A percentile compares a stretch with the other conserved stretches of the same genome.
These are phyloP conservation scores for Octonoba sinensis DNA, from an alignment of 2,888 invertebrate genomes.

Conservation along the genomic window DNA sequence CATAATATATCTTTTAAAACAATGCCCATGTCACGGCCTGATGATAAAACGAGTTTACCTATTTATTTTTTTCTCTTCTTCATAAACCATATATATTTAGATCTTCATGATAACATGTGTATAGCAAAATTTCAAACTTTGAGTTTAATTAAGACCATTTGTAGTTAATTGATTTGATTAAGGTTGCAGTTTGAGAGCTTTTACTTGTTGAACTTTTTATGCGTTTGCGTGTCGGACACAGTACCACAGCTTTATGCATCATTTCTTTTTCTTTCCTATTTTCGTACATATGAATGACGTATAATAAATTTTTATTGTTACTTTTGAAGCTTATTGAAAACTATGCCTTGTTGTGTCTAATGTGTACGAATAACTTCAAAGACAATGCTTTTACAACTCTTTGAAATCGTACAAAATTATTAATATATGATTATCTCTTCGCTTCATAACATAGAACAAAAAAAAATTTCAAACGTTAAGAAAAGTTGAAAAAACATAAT, in stretches of 20 bases:
- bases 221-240: background rate
- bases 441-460: too few relatives aligned
- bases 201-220: background rate
- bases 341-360: too few relatives aligned
- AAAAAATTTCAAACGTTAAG: too few relatives aligned
- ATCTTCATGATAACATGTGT: background rate
- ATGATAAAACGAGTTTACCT: constrained; percentile 32
- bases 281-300: too few relatives aligned
- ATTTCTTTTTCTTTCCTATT: background rate
- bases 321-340: too few relatives aligned
- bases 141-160: background rate
- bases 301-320: too few relatives aligned
- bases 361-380: too few relatives aligned
- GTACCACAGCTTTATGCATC: background rate
- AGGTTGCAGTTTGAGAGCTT: constrained; percentile 22
- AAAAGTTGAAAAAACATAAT: too few relatives aligned
- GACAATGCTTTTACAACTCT: too few relatives aligned
- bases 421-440: too few relatives aligned
- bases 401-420: too few relatives aligned
- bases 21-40: constrained; percentile 50
- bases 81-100: constrained; percentile 1
- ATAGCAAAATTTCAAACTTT: background rate
- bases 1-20: constrained; percentile 41
- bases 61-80: constrained; percentile 1
- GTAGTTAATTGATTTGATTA: constrained; percentile 28